Evolutionary conservation across 2,113 vertebrate species (phyloP).

Genomic region (Acanthochromis polyacanthus): DNA sequence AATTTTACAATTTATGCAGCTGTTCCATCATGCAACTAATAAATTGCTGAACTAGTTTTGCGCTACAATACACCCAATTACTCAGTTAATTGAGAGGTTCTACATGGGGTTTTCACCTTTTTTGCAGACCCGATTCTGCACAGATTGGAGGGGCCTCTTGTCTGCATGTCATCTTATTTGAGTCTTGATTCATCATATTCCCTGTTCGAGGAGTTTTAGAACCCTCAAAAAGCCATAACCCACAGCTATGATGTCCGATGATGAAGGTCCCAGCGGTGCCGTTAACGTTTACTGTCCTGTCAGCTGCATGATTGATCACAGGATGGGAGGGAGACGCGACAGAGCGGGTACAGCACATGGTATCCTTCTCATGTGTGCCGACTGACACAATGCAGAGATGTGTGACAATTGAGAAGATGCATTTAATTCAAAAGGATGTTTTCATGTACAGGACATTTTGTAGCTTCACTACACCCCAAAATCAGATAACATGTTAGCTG

Average conservation of each 20-base stretch:
- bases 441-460: no score
- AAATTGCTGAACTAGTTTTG: not conserved
- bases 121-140: not conserved
- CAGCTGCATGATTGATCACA: constrained; percentile 27
- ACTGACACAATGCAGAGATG: not conserved
- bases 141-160: not conserved
- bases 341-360: not conserved
- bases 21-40: not conserved
- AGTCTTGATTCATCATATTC: not conserved
- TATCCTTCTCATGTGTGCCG: not conserved
- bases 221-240: constrained; percentile 8
- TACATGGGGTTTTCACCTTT: no score
- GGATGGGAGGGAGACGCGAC: not conserved
- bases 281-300: constrained; percentile 10
- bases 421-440: no score
- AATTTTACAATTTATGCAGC: constrained; percentile 1
- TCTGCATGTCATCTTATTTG: not conserved
- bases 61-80: not conserved
- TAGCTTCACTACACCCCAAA: no score
- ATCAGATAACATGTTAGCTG: no score
- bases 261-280: constrained; percentile 5
- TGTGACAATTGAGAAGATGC: not conserved
- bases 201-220: not conserved
- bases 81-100: not conserved
- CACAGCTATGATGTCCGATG: not conserved